Evolutionary conservation across 2,888 invertebrate genomes (phyloP).

Genomic region (Phortica magna): DNA sequence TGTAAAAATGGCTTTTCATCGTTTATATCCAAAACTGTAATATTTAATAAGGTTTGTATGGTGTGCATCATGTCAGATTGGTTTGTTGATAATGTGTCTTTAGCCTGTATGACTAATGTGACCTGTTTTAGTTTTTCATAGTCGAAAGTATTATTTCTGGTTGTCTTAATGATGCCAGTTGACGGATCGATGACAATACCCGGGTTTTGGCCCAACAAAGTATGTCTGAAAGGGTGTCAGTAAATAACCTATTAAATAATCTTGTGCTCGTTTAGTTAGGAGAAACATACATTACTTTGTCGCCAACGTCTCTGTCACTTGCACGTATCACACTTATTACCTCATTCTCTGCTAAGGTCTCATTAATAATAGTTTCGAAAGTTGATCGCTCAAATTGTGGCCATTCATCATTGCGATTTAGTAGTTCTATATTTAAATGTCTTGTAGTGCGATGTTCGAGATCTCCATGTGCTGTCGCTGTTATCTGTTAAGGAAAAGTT

Average conservation of each 20-base stretch:
- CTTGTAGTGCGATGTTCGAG: constrained; percentile 69
- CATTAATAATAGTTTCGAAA: constrained; percentile 78
- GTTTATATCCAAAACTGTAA: constrained; percentile 84
- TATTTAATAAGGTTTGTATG: constrained; percentile 80
- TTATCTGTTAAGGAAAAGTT: constrained; percentile 62
- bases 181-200: constrained; percentile 79
- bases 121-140: constrained; percentile 81
- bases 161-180: constrained; percentile 81
- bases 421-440: constrained; percentile 79
- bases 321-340: constrained; percentile 81
- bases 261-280: background rate
- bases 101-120: constrained; percentile 80
- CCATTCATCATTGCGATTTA: constrained; percentile 85
- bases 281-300: constrained; percentile 79
- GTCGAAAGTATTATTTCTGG: constrained; percentile 80
- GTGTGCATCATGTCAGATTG: constrained; percentile 49
- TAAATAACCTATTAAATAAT: background rate
- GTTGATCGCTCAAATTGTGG: constrained; percentile 81
- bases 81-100: constrained; percentile 78
- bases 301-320: constrained; percentile 82
- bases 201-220: constrained; percentile 79
- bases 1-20: constrained; percentile 82
- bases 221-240: constrained; percentile 77
- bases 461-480: constrained; percentile 70
- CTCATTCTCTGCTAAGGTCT: constrained; percentile 80